Evolutionary conservation across 2,888 invertebrate species (phyloP).

Genomic region (Agonum fuliginosum): DNA sequence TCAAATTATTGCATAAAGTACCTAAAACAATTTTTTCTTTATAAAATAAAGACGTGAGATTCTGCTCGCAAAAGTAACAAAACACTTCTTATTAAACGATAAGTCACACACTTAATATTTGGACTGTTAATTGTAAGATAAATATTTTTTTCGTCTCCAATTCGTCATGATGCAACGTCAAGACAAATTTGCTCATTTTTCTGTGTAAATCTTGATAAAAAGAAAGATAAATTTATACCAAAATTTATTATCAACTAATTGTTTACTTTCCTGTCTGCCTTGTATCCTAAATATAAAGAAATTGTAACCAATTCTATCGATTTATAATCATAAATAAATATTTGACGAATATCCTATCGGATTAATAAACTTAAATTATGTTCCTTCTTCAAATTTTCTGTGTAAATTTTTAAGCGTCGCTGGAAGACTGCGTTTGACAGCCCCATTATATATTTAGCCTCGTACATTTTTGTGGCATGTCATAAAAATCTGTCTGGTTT

Average conservation of each 20-base stretch:
- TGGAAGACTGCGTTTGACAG: not conserved
- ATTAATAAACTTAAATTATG: too few relatives aligned
- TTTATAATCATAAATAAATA: too few relatives aligned
- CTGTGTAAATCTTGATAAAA: not conserved
- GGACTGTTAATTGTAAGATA: not conserved
- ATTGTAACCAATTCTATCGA: too few relatives aligned
- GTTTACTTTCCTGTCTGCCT: not conserved
- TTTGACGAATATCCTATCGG: too few relatives aligned
- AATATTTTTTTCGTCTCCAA: constrained; percentile 2
- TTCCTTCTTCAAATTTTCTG: too few relatives aligned
- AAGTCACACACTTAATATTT: not conserved
- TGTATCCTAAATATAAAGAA: not conserved
- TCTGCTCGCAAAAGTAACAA: not conserved
- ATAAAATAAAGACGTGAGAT: not conserved
- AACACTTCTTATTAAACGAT: not conserved
- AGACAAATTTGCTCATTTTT: not conserved
- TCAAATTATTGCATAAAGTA: too few relatives aligned
- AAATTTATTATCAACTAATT: not conserved
- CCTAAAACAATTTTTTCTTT: not conserved
- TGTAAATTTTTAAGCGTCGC: not conserved
- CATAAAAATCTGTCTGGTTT: constrained; percentile 43
- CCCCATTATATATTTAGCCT: constrained; percentile 42
- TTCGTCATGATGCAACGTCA: not conserved
- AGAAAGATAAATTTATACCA: not conserved
- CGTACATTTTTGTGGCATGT: constrained; percentile 44